Evolutionary conservation across 1,140 invertebrate species (phyloP), one percentile per base, ranked within the genome.

Genomic region (Olivierus martensii): DNA sequence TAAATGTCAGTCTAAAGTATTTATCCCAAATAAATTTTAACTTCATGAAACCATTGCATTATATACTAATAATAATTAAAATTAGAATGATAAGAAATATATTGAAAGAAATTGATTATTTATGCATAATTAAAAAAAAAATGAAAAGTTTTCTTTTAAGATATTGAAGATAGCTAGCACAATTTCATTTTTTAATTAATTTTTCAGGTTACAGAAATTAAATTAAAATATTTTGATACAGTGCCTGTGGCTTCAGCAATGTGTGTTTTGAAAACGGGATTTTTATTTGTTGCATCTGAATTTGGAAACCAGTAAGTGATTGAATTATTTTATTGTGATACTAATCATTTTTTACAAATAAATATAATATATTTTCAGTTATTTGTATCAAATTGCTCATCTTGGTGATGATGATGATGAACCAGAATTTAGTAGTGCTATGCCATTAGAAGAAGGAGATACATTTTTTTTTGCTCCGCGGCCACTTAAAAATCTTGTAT

Each of bases 391-490:
- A 78, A 99, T 99, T 69, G 92, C 94, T 14, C 90, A 97, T 71
- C 75, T 99, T 56, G 96, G 94, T 34, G 96, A 99, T 74, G 93
- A 98, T 68, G 95, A 99, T 70, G 95, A 98, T 71, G 94, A 99
- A 64, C 90, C 94, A 4, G 93, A 98, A 69, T 99, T 99, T 65
- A 97, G 91, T 69, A 97, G 92, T 43, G 89, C 88, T 11, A 96
- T 96, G 85, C 93, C 92, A 3, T 67, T 99, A 37, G 94, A 98
- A 69, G 94, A 99, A 70, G 95, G 93, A 5, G 95, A 99, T 61
- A 98, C 94, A 3, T 99, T 99, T 69, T 98, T 99, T 74, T 99
- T 99, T 74, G 91, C 89, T 7, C 92, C 94, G 14, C 75, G 95
- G 64, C 78, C 84, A 3, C 73, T 99, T 0, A 81, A 92, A 64